Evolutionary conservation across 2,888 invertebrate genomes (phyloP).

Genomic region (Alloscopus bannaensis): DNA sequence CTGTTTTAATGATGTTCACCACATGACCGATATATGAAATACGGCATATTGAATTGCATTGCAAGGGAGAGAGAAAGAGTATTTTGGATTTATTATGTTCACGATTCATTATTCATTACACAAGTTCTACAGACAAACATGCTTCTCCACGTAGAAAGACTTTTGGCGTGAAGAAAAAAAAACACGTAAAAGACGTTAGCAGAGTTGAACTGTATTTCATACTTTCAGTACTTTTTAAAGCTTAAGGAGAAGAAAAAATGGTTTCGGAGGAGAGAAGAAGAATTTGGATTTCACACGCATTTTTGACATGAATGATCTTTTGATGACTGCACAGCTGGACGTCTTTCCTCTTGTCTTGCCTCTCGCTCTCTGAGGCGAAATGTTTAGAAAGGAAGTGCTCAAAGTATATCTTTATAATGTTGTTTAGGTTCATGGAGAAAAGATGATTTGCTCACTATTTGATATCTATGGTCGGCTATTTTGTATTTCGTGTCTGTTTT

Average conservation of each 20-base stretch:
- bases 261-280: slow-evolving; percentile 20
- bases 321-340: slow-evolving; percentile 63
- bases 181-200: no score
- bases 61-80: no score
- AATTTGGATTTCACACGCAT: slow-evolving; percentile 68
- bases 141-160: no score
- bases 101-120: slow-evolving; percentile 44
- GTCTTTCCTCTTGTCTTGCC: slow-evolving; percentile 35
- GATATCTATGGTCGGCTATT: no score
- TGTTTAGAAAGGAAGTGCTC: not conserved
- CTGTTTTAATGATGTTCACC: slow-evolving; percentile 61
- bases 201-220: slow-evolving; percentile 1
- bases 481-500: no score
- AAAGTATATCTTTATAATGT: not conserved
- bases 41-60: slow-evolving; percentile 52
- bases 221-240: slow-evolving; percentile 19
- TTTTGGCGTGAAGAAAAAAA: no score
- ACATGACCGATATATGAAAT: slow-evolving; percentile 50
- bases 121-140: no score
- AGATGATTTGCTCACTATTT: not conserved
- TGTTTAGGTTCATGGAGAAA: slow-evolving; percentile 24
- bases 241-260: slow-evolving; percentile 31
- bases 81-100: slow-evolving; percentile 56
- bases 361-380: slow-evolving; percentile 6
- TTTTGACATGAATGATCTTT: slow-evolving; percentile 68